Evolutionary conservation across 2,113 vertebrate species (phyloP).

Genomic region (Phocoena phocoena): DNA sequence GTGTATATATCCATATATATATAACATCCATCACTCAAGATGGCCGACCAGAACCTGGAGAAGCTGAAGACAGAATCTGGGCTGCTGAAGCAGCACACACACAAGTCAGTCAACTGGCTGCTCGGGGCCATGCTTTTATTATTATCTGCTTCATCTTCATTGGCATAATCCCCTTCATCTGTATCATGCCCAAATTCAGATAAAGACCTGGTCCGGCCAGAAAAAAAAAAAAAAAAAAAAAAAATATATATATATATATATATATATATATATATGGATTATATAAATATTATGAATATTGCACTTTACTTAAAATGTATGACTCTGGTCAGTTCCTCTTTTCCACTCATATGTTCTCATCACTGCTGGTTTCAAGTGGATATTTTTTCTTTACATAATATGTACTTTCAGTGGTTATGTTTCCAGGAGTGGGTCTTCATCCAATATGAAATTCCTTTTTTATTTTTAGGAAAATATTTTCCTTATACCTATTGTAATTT

Average conservation of each 20-base stretch:
- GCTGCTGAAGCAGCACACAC: slow-evolving; percentile 94
- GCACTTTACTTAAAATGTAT: neutral
- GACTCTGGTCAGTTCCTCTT: neutral
- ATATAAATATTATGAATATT: neutral
- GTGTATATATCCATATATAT: too few species aligned
- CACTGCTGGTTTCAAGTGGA: neutral
- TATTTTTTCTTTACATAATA: neutral
- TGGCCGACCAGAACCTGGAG: slow-evolving; percentile 96
- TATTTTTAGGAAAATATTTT: neutral
- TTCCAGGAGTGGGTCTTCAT: neutral
- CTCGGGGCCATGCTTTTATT: slow-evolving; percentile 95
- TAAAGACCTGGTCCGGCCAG: slow-evolving; percentile 76
- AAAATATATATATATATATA: too few species aligned
- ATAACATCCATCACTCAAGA: slow-evolving; percentile 86
- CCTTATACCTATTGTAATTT: neutral
- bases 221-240: too few species aligned
- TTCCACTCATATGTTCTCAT: neutral
- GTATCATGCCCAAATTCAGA: slow-evolving; percentile 94
- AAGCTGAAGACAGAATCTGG: slow-evolving; percentile 96
- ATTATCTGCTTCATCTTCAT: slow-evolving; percentile 97
- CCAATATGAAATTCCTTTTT: neutral
- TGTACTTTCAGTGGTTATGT: neutral
- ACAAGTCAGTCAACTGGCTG: slow-evolving; percentile 98
- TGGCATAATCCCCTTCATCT: slow-evolving; percentile 98
- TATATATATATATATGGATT: too few species aligned